phyloP scores from a whole-genome alignment of 2,113 vertebrate species.

The Centropus bengalensis region DNA sequence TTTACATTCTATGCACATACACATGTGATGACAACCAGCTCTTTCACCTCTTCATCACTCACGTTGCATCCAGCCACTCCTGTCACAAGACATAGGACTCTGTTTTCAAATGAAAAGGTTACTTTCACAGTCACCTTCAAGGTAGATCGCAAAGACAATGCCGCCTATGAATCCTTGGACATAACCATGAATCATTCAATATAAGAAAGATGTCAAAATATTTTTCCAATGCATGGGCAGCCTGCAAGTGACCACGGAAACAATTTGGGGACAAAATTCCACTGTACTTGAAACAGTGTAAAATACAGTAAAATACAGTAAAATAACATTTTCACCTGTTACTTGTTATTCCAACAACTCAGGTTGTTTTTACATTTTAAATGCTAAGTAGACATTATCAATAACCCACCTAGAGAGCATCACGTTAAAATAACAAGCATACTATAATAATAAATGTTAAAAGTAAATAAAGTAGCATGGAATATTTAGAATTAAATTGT shows the following conservation, averaged over 20 bases:
- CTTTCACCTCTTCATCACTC: not conserved
- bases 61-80: rapidly evolving
- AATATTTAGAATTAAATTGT: not conserved
- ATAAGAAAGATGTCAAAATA: not conserved
- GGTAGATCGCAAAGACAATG: not conserved
- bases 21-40: not conserved
- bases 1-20: not conserved
- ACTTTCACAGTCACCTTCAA: not conserved
- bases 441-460: not conserved
- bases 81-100: not conserved
- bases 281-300: not conserved
- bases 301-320: too few relatives aligned
- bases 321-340: not conserved
- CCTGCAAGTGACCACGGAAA: not conserved
- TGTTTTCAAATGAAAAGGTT: not conserved
- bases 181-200: not conserved
- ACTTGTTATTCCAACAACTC: not conserved
- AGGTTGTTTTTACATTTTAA: not conserved
- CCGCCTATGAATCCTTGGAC: not conserved
- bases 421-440: not conserved
- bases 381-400: not conserved
- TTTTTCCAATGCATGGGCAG: not conserved
- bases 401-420: not conserved
- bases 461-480: not conserved
- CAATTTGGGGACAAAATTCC: not conserved